Base-by-base conservation (phyloP, 2,888 invertebrate species). In the Caenorhabditis virilis region DNA sequence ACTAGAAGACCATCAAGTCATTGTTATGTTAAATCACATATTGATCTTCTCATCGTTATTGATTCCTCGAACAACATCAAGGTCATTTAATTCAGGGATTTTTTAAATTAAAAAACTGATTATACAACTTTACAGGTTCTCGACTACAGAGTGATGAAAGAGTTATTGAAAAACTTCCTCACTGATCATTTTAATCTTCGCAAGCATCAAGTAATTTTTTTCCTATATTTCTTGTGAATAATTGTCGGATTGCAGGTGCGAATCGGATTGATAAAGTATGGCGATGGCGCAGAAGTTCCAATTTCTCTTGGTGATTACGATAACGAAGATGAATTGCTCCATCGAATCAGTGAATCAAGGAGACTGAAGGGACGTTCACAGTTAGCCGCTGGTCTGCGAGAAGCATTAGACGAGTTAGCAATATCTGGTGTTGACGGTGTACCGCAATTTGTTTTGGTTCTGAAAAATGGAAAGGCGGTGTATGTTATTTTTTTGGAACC, bases 71-170 rank as follows among this genome's bases (percentile, higher is more conserved):
- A 72, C 52, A 76, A 77, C 62, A 75, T 82, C 39, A 79, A 78
- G 46, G 76, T 80, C 25, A 38, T 7, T 9, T 11, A 38, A n/a
- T n/a, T n/a, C n/a, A n/a, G n/a, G n/a, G n/a, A n/a, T n/a, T n/a
- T n/a, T n/a, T 16, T n/a, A 7, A 16, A 16, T 38, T 38, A 11
- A 11, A 38, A 38, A 9, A 9, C 18, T 16, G 7, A 38, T 38
- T 11, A 38, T 7, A 9, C n/a, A 11, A 11, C 15, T 20, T 41
- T 41, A 9, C 15, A 41, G 41, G 63, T 64, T n/a, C 74, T 82
- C 7, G 80, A 82, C 58, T 79, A 82, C 48, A 69, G 82, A 18
- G 69, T 82, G 11, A 82, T 82, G 80, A 82, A 82, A 51, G 82
- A 81, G 47, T 56, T 78, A 6, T 59, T 80, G 41, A 81, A 81